phyloP scores from a whole-genome alignment of 2,888 invertebrate genomes.

The Diadromus collaris region DNA sequence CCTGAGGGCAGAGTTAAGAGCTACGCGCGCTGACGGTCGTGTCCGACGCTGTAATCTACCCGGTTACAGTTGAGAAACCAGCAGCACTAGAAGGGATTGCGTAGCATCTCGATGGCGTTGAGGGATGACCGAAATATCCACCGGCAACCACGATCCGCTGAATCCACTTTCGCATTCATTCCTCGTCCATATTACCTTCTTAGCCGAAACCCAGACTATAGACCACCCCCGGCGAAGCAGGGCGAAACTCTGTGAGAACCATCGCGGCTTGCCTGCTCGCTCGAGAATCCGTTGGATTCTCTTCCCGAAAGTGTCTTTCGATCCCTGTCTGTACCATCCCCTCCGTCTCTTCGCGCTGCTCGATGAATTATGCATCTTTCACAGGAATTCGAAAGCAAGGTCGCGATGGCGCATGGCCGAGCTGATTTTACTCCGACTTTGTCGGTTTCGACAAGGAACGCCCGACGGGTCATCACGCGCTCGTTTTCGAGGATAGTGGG shows the following conservation, averaged over 20 bases:
- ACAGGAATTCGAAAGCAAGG: slow-evolving; percentile 10
- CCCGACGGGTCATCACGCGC: slow-evolving; percentile 4
- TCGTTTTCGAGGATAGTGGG: not conserved
- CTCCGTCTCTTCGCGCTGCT: slow-evolving; percentile 8
- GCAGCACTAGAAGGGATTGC: not conserved
- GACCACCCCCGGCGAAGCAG: slow-evolving; percentile 6
- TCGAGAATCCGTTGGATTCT: slow-evolving; percentile 16
- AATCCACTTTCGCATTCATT: slow-evolving; percentile 22
- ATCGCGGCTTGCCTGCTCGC: slow-evolving; percentile 24
- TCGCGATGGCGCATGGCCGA: slow-evolving; percentile 16
- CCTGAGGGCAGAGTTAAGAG: slow-evolving; percentile 1
- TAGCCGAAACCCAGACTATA: slow-evolving; percentile 13
- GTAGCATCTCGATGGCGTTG: slow-evolving; percentile 6
- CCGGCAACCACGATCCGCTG: slow-evolving; percentile 1
- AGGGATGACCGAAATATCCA: slow-evolving; percentile 4
- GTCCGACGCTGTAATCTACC: slow-evolving; percentile 6
- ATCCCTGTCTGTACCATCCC: not conserved
- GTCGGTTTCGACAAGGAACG: not conserved
- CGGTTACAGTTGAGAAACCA: not conserved
- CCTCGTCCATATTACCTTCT: not conserved
- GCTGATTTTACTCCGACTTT: slow-evolving; percentile 17
- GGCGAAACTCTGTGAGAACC: slow-evolving; percentile 40
- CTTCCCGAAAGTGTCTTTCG: slow-evolving; percentile 22
- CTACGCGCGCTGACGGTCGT: not conserved
- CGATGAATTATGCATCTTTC: slow-evolving; percentile 48